Evolutionary conservation across 2,888 invertebrate genomes (phyloP).

Genomic region (Gryllus longicercus): DNA sequence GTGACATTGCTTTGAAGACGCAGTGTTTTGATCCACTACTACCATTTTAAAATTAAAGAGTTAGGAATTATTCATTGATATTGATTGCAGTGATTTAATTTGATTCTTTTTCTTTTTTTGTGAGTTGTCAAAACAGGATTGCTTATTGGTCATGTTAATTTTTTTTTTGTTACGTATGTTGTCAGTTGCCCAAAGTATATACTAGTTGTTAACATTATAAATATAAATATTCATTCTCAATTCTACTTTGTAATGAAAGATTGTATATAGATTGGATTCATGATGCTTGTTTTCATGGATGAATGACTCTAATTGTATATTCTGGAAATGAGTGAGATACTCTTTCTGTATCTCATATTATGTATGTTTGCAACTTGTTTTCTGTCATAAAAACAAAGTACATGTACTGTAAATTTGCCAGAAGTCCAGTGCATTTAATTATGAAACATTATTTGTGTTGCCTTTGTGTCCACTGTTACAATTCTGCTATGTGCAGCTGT

Average conservation of each 20-base stretch:
- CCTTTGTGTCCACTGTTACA: conserved; percentile 10
- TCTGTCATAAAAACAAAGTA: background rate
- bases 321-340: background rate
- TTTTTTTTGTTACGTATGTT: background rate
- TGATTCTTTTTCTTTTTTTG: too few relatives aligned
- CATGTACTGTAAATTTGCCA: background rate
- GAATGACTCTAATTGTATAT: conserved; percentile 17
- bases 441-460: background rate
- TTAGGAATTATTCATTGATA: too few relatives aligned
- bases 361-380: background rate
- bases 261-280: background rate
- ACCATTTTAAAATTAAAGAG: too few relatives aligned
- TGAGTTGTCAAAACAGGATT: background rate
- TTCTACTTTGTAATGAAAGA: background rate
- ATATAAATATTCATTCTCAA: background rate
- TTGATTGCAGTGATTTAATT: too few relatives aligned
- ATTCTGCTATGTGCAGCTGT: conserved; percentile 8
- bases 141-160: background rate
- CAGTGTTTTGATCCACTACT: too few relatives aligned
- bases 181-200: background rate
- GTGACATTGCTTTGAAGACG: background rate
- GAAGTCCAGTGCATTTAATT: conserved; percentile 1
- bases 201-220: background rate
- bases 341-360: background rate
- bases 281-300: background rate